A percentile compares a stretch with the other conserved stretches of the same genome.
Conservation (phyloP, 2,797 vertebrate species). For the Gallirallus australis region DNA sequence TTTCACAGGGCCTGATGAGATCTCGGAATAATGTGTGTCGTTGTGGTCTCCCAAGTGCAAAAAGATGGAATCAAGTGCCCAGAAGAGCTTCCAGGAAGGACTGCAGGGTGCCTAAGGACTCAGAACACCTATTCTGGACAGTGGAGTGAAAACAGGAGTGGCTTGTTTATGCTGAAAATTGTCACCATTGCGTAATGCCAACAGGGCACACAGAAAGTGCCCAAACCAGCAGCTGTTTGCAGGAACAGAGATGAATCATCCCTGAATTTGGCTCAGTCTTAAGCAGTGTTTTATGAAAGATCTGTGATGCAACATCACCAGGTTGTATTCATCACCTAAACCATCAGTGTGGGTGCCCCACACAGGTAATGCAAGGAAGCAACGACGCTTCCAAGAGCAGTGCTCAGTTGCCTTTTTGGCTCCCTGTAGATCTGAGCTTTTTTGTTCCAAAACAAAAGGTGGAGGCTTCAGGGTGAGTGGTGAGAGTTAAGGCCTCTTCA, state of each 20-base stretch:
- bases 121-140: neutral
- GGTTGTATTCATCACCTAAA: neutral
- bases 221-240: constrained; percentile 48
- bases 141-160: constrained; percentile 5
- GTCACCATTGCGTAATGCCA: neutral
- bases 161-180: constrained; percentile 39
- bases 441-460: neutral
- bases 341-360: neutral
- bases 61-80: neutral
- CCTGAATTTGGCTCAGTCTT: neutral
- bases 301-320: constrained; percentile 25
- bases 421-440: neutral
- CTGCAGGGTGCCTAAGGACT: neutral
- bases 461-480: neutral
- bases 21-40: neutral
- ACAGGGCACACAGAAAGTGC: constrained; percentile 4
- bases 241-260: constrained; percentile 47
- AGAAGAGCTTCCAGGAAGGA: neutral
- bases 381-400: neutral
- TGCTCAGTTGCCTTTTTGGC: neutral
- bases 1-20: neutral
- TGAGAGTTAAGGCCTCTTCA: neutral
- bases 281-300: constrained; percentile 1
- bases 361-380: accelerated
- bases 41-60: neutral